A percentile compares a stretch with the other conserved stretches of the same genome.
phyloP scores from a whole-genome alignment of 2,113 vertebrate genomes.

The Myrmecobius fasciatus region DNA sequence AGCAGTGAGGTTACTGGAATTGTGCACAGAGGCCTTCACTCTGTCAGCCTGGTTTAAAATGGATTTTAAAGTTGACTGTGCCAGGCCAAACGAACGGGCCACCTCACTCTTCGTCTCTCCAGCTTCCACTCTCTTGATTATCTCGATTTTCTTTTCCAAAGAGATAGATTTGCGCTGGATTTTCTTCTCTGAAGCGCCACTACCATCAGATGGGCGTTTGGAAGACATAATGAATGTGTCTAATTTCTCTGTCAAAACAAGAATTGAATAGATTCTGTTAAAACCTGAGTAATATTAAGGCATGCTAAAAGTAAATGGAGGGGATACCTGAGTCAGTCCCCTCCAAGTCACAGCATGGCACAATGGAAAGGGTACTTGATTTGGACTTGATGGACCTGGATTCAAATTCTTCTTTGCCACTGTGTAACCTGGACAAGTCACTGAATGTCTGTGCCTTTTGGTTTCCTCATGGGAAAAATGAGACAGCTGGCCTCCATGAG shows the following conservation, averaged over 20 bases:
- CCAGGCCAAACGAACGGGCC: background rate
- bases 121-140: background rate
- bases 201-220: background rate
- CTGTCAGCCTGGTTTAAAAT: constrained; percentile 10
- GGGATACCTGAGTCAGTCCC: background rate
- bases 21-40: constrained; percentile 5
- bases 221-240: background rate
- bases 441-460: background rate
- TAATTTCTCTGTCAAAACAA: background rate
- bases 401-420: background rate
- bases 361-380: background rate
- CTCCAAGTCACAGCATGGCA: background rate
- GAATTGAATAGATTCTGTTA: background rate
- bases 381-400: background rate
- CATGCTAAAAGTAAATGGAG: background rate
- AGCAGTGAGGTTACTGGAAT: background rate
- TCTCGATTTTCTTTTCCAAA: background rate
- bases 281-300: background rate
- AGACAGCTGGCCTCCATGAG: background rate
- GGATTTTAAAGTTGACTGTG: constrained; percentile 3
- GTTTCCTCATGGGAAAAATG: background rate
- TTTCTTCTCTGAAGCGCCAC: background rate
- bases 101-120: background rate
- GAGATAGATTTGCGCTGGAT: background rate
- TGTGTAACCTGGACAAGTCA: background rate